phyloP scores from a whole-genome alignment of 2,797 vertebrate genomes.

The Euphonia xanthogaster region DNA sequence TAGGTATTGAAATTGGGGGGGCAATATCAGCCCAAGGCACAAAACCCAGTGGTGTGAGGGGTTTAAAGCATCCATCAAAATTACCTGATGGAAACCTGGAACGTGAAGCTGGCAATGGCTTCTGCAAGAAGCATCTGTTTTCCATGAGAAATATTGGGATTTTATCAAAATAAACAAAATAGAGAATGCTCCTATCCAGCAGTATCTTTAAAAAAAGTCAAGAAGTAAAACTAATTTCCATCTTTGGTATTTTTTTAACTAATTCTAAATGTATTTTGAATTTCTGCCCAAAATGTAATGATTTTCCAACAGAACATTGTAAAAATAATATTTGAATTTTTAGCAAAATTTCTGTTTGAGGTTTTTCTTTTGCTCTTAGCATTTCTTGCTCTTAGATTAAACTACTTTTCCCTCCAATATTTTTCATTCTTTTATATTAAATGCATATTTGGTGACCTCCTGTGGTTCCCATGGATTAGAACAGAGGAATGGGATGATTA shows the following conservation, averaged over 20 bases:
- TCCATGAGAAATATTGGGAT: background rate
- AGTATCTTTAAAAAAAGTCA: background rate
- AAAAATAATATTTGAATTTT: background rate
- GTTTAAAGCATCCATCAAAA: conserved; percentile 1
- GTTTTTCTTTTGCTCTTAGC: background rate
- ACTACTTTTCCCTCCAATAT: background rate
- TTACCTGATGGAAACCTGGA: background rate
- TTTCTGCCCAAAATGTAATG: background rate
- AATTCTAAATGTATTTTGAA: background rate
- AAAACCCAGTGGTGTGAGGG: background rate
- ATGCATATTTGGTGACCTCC: conserved; percentile 65
- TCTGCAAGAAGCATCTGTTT: background rate
- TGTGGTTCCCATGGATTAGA: conserved; percentile 66
- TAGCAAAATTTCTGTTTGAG: background rate
- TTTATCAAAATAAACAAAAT: conserved; percentile 13
- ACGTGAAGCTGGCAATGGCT: background rate
- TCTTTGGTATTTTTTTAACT: background rate
- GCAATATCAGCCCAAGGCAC: background rate
- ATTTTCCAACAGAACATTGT: background rate
- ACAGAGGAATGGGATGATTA: conserved; percentile 54
- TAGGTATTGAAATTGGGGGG: background rate
- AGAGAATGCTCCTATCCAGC: background rate
- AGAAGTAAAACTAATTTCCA: background rate
- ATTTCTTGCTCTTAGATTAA: background rate
- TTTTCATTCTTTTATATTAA: conserved; percentile 62